Evolutionary conservation across 2,113 vertebrate genomes (phyloP).

Genomic region (Chinchilla lanigera): DNA sequence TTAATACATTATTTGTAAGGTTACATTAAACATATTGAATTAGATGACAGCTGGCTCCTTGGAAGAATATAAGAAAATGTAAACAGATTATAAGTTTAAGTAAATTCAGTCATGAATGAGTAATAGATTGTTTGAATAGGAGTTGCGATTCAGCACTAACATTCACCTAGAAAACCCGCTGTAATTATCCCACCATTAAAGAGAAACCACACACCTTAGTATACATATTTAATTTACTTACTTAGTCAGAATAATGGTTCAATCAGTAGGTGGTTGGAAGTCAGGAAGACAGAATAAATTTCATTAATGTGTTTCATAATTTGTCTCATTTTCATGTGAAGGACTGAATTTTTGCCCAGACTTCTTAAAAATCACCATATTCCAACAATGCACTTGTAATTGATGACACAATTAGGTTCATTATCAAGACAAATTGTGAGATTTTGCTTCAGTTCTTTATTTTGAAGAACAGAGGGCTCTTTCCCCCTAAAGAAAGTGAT

Average conservation of each 20-base stretch:
- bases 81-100: neutral
- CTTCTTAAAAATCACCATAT: constrained; percentile 48
- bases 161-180: constrained; percentile 60
- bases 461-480: constrained; percentile 41
- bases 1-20: neutral
- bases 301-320: constrained; percentile 52
- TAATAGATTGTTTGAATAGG: neutral
- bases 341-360: constrained; percentile 21
- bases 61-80: neutral
- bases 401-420: constrained; percentile 49
- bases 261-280: constrained; percentile 72
- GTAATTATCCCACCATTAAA: constrained; percentile 66
- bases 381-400: constrained; percentile 51
- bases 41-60: neutral
- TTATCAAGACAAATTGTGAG: constrained; percentile 50
- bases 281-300: constrained; percentile 64
- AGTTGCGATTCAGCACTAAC: constrained; percentile 49
- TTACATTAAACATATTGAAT: neutral
- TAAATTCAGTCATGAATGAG: neutral
- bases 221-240: constrained; percentile 73
- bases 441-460: constrained; percentile 41
- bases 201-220: constrained; percentile 46
- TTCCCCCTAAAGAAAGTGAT: constrained; percentile 42
- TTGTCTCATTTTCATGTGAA: constrained; percentile 68
- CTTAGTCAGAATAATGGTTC: constrained; percentile 56